phyloP scores from a whole-genome alignment of 2,888 invertebrate genomes.

The Andrena marginata region DNA sequence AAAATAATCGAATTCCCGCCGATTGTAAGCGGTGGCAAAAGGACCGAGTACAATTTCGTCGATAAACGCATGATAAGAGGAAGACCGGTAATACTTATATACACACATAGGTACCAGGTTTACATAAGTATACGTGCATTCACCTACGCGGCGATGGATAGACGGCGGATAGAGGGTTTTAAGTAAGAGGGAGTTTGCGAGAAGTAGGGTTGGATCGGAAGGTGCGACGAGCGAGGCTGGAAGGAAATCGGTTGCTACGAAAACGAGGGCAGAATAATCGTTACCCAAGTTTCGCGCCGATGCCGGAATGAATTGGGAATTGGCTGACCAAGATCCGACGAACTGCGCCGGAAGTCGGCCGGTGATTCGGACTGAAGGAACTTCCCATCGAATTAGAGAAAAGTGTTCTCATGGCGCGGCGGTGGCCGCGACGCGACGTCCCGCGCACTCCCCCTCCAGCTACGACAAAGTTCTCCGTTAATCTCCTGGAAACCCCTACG shows the following conservation, averaged over 20 bases:
- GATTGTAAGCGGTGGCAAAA: too few relatives aligned
- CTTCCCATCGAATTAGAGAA: constrained; percentile 80
- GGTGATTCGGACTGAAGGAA: constrained; percentile 66
- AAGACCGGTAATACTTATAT: not conserved
- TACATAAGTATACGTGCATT: too few relatives aligned
- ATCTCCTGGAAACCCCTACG: constrained; percentile 75
- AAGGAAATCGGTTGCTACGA: not conserved
- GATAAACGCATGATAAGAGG: not conserved
- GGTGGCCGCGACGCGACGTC: constrained; percentile 20
- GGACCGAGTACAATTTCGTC: too few relatives aligned
- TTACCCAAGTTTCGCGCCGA: constrained; percentile 57
- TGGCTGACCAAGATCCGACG: constrained; percentile 72
- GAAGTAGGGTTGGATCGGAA: not conserved
- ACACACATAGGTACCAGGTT: too few relatives aligned
- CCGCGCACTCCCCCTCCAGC: constrained; percentile 66
- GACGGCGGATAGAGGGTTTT: not conserved
- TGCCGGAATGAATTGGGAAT: constrained; percentile 60
- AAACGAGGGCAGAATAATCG: constrained; percentile 58
- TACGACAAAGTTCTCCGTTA: constrained; percentile 78
- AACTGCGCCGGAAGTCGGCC: constrained; percentile 63
- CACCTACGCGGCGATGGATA: not conserved
- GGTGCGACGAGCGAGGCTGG: not conserved
- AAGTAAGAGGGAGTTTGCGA: not conserved
- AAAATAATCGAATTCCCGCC: too few relatives aligned
- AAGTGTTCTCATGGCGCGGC: constrained; percentile 75